Evolutionary conservation across 2,113 vertebrate genomes (phyloP), one percentile per base, ranked within the genome.

Genomic region (Micromys minutus): DNA sequence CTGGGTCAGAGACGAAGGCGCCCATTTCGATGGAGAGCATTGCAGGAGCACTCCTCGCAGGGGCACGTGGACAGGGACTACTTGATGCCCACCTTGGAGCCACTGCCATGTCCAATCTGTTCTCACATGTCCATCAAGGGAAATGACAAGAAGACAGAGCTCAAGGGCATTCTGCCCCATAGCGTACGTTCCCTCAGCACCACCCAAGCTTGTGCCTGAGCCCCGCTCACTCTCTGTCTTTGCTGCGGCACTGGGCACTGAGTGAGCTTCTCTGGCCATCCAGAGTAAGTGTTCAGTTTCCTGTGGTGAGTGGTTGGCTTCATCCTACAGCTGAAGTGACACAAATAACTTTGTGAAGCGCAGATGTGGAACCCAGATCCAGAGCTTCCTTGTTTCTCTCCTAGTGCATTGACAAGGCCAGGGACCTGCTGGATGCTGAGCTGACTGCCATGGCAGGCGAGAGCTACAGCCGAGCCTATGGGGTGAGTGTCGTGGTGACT

Each of bases 391-490:
- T 42, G 1, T 96, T 96, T 93, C 10, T 94, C 0, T 98, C 89
- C 80, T 91, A 99, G 99, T 99, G 99, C 96, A 99, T 99, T n/a
- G 99, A 99, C 98, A 99, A 99, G 98, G 99, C 99, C 92, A 99
- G 99, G 98, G 99, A 99, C 97, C 98, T 99, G 67, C 98, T 99
- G 95, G 99, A 99, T 87, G 99, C 99, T 0, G 99, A 99, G 97
- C 98, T 99, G 94, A 99, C 99, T 0, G 99, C 99, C 57, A 99
- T 99, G 99, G 99, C 99, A 31, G 99, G 99, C 79, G 99, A 99
- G 98, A 99, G 99, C 98, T 99, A 99, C 98, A 99, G 99, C 83
- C 99, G 99, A 92, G 99, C 99, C 2, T 99, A 99, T 0, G 99
- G 99, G 98, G 99, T 99, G 94, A 99, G 99, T 90, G 34, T 8